A percentile compares a stretch with the other conserved stretches of the same genome.
phyloP scores from a whole-genome alignment of 1,140 invertebrate genomes.

The Eciton burchellii region DNA sequence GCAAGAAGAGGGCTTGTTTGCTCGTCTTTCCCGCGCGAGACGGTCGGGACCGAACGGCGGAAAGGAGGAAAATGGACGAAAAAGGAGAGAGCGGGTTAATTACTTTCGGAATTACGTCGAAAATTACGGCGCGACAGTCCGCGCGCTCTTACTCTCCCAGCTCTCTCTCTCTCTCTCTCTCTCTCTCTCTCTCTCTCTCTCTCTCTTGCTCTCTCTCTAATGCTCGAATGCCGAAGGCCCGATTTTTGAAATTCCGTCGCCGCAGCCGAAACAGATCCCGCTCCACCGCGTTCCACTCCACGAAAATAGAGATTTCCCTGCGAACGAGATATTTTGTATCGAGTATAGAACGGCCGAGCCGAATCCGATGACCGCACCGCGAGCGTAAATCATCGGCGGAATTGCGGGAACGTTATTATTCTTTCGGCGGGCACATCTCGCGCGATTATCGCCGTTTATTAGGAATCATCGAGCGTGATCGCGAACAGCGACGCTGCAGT shows the following conservation, averaged over 20 bases:
- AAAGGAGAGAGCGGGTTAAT: constrained; percentile 13
- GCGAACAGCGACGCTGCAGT: no score
- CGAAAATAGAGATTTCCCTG: constrained; percentile 24
- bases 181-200: no score
- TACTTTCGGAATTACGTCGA: constrained; percentile 27
- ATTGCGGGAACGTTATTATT: constrained; percentile 5
- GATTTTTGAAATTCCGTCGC: background rate
- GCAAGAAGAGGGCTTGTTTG: constrained; percentile 49
- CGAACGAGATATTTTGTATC: constrained; percentile 15
- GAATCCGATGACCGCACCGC: constrained; percentile 3
- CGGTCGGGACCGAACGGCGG: background rate
- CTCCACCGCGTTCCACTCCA: background rate
- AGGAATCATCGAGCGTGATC: background rate
- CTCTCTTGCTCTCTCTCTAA: no score
- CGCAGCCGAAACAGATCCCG: constrained; percentile 1
- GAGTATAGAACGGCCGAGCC: background rate
- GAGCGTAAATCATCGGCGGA: background rate
- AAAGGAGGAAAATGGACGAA: no score
- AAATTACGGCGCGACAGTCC: constrained; percentile 31
- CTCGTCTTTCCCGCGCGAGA: constrained; percentile 26
- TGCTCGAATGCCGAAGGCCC: no score
- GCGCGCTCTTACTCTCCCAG: background rate
- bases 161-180: no score
- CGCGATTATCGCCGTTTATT: no score
- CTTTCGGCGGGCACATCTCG: background rate